Evolutionary conservation across 2,113 vertebrate species (phyloP), one percentile per base, ranked within the genome.

Genomic region (Lates calcarifer): DNA sequence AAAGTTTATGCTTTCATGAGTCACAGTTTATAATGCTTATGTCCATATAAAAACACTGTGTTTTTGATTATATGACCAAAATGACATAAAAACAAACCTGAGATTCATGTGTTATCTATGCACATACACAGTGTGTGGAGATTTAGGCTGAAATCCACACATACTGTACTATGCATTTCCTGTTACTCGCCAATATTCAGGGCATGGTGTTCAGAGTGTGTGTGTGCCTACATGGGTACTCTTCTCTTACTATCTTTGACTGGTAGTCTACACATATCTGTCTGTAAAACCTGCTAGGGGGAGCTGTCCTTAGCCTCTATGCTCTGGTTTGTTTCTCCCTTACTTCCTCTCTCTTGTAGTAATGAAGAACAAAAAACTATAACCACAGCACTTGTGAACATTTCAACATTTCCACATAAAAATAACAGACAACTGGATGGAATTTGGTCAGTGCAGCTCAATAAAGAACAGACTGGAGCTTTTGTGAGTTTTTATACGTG

Each of bases 381-480:
- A 51, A 66, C 56, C 51, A 65, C 41, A 53, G 37, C 26, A 62
- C 65, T 76, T 64, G 26, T 45, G 57, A 62, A 39, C 63, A 71
- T 45, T 76, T 73, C 10, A 65, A 69, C 60, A 79, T 70, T 69
- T 57, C 24, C 56, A 73, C 66, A 68, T 37, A 28, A 58, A 70
- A 73, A 56, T 26, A 60, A 28, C 10, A 77, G 2, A 64, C 29
- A 71, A 22, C 12, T 39, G 18, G 17, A 67, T 31, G 29, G 20
- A 77, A 41, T 70, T 49, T 51, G 15, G 62, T 73, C 49, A 61
- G 56, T 66, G 74, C 66, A 85, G 74, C 74, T 88, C 72, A 84
- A 45, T 39, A 47, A 58, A 24, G 61, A 81, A 20, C 39, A 26
- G 22, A 77, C 14, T 24, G 31, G 7, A 57, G 74, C 31, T 24